phyloP scores from a whole-genome alignment of 2,888 invertebrate genomes.

The Nephrotoma flavescens region DNA sequence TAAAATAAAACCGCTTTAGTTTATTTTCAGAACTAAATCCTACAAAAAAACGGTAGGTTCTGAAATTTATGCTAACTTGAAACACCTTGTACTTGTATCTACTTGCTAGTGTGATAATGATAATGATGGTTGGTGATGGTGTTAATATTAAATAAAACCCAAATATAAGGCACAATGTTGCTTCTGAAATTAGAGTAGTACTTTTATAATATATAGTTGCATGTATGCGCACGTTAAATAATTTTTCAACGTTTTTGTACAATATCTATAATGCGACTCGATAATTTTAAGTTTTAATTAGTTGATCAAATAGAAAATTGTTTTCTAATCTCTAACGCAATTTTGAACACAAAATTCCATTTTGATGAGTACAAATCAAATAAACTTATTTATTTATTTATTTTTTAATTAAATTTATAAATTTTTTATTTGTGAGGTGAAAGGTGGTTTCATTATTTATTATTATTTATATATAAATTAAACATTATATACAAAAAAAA shows the following conservation, averaged over 20 bases:
- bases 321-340: background rate
- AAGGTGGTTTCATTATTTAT: background rate
- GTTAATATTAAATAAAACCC: background rate
- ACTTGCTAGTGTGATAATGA: background rate
- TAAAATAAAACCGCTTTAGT: no score
- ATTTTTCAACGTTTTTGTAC: background rate
- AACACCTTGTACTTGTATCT: background rate
- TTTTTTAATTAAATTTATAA: background rate
- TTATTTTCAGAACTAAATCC: no score
- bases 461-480: background rate
- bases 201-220: background rate
- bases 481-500: background rate
- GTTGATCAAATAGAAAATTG: background rate
- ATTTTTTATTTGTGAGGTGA: background rate
- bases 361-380: background rate
- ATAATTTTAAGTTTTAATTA: background rate
- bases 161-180: background rate
- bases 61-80: background rate
- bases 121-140: background rate
- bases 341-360: background rate
- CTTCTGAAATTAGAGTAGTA: background rate
- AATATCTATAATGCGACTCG: background rate
- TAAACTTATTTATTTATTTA: background rate
- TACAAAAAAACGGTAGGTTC: no score
- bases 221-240: background rate